These are phyloP conservation scores for Solea senegalensis DNA, from an alignment of 2,113 vertebrate species.

Conservation along the genomic window DNA sequence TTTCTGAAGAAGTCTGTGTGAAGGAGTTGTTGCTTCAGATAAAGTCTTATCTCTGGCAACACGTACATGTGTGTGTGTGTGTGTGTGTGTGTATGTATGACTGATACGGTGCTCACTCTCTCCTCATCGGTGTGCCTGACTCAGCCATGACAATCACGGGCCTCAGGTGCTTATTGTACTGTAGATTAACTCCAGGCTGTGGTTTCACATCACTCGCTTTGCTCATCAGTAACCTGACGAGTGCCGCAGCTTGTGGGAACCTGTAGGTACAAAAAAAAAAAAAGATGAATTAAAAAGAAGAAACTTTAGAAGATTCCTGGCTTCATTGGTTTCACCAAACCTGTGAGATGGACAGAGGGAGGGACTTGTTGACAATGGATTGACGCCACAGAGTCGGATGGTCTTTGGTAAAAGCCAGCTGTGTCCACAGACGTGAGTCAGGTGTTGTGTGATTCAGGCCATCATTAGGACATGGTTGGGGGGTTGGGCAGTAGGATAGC, in stretches of 20 bases:
- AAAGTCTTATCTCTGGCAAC: conserved; percentile 19
- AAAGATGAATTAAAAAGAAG: no score
- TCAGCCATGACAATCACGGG: conserved; percentile 44
- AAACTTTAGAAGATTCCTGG: background rate
- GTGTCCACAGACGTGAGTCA: conserved; percentile 70
- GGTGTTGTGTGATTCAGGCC: conserved; percentile 64
- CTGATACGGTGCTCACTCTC: conserved; percentile 44
- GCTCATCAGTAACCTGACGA: background rate
- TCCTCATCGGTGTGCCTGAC: conserved; percentile 41
- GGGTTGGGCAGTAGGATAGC: conserved; percentile 21
- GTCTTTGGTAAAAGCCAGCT: conserved; percentile 65
- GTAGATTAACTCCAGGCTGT: conserved; percentile 9
- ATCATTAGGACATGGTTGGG: conserved; percentile 18
- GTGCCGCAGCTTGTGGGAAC: background rate
- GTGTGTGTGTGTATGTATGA: conserved; percentile 17
- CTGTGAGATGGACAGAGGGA: background rate
- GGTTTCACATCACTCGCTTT: conserved; percentile 6
- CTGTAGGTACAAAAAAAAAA: background rate
- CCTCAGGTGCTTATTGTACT: conserved; percentile 13
- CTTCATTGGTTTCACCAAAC: background rate
- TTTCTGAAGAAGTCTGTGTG: background rate
- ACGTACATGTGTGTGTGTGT: fast-evolving
- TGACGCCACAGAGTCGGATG: conserved; percentile 44
- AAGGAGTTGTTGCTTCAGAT: conserved; percentile 20
- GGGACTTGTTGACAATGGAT: background rate